Evolutionary conservation across 2,113 vertebrate genomes (phyloP).

Genomic region (Bubo scandiacus): DNA sequence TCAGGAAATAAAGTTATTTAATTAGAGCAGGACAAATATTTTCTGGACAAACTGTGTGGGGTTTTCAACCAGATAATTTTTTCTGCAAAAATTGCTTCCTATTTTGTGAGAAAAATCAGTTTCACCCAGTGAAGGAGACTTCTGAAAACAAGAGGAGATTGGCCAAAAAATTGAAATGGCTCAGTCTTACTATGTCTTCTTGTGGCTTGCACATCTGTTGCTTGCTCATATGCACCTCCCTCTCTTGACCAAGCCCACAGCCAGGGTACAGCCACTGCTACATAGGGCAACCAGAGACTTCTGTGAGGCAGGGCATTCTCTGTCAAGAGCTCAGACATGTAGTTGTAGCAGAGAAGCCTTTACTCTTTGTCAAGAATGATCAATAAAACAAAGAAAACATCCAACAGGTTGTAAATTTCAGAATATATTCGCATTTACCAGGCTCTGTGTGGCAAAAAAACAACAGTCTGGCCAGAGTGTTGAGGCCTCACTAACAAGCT

Average conservation of each 20-base stretch:
- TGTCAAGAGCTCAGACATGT: neutral
- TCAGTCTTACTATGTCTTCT: fast-evolving
- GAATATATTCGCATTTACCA: neutral
- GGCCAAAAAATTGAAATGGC: neutral
- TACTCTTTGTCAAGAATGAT: neutral
- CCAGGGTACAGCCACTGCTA: neutral
- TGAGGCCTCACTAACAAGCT: neutral
- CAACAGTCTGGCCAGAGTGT: neutral
- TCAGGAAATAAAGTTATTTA: neutral
- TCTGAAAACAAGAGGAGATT: neutral
- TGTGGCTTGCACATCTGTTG: neutral
- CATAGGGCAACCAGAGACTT: neutral
- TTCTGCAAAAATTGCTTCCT: neutral
- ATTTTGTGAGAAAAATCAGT: neutral
- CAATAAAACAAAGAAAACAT: neutral
- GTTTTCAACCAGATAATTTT: neutral
- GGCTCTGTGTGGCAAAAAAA: neutral
- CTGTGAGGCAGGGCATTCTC: neutral
- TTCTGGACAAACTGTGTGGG: neutral
- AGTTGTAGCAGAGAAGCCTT: neutral
- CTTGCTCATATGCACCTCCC: neutral
- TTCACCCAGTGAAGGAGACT: neutral
- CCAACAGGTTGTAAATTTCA: neutral
- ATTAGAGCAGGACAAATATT: neutral
- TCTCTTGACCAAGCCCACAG: neutral